Evolutionary conservation across 2,888 invertebrate species (phyloP), one percentile per base, ranked within the genome.

Genomic region (Tineola bisselliella): DNA sequence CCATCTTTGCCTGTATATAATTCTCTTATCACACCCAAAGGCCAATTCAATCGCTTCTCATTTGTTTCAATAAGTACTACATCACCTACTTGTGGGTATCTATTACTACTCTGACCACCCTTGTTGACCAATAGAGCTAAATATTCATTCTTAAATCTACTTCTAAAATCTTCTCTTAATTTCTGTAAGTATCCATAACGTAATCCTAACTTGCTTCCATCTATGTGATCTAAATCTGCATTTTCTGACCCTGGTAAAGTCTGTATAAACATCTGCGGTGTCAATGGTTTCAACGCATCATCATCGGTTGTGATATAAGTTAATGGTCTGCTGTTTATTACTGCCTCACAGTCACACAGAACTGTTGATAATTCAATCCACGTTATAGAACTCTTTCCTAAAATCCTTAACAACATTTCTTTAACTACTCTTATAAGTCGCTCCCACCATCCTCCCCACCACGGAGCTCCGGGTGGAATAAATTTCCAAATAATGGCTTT

Each of bases 361-460:
- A 64, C n/a, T 11, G 63, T 64, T 8, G 33, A 11, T 0, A 64
- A 31, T 18, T 63, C 64, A 2, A 61, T 30, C 1, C 10, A 61
- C 10, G 10, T 25, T 2, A 63, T 18, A 6, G 60, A 60, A 0
- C 70, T 66, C 44, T 67, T 69, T 10, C 79, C 75, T 0, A 82
- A 63, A 6, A 72, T 66, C 59, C 70, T 66, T n/a, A 72, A 62
- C 15, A 82, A 61, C 11, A 77, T 61, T 10, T 62, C 61, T 63
- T 84, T 84, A 6, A 79, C 44, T 8, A 74, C 59, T 8, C 73
- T 68, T 10, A 80, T 67, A 3, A 83, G 63, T 15, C 78, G 64
- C 65, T 83, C 79, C 69, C 75, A 84, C 64, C 71, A 75, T 44
- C 81, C 79, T 59, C 79, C 79, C 76, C 75, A 75, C 79, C 81